phyloP scores from a whole-genome alignment of 2,888 invertebrate genomes.

The Volucella inflata region DNA sequence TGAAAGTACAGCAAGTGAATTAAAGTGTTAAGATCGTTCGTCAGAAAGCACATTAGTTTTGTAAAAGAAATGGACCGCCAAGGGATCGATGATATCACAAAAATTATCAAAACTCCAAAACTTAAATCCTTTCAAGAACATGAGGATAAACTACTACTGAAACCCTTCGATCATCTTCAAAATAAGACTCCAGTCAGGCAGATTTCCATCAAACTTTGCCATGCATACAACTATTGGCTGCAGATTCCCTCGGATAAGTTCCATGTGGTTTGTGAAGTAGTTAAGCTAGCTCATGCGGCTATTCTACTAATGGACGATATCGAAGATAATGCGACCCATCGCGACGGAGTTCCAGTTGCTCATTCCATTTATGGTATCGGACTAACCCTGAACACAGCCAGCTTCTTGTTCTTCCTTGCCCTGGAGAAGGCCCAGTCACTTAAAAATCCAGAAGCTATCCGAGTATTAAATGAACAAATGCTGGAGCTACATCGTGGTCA shows the following conservation, averaged over 20 bases:
- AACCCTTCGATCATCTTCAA: conserved; percentile 95
- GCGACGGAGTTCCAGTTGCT: conserved; percentile 96
- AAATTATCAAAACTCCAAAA: conserved; percentile 84
- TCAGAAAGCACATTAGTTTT: neutral
- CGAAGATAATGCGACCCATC: conserved; percentile 96
- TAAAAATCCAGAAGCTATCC: conserved; percentile 92
- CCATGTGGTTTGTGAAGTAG: conserved; percentile 92
- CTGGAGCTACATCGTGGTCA: conserved; percentile 97
- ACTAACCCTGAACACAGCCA: conserved; percentile 97
- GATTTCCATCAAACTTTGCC: conserved; percentile 92
- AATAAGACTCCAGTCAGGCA: conserved; percentile 96
- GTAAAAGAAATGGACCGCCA: too few species aligned
- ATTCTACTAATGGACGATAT: conserved; percentile 99
- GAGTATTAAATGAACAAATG: conserved; percentile 93
- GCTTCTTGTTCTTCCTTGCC: conserved; percentile 95
- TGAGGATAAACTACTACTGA: conserved; percentile 92
- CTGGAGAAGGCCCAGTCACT: conserved; percentile 92
- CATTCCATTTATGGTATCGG: conserved; percentile 98
- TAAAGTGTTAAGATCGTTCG: too few species aligned
- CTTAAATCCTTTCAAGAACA: conserved; percentile 84
- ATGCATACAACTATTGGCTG: conserved; percentile 98
- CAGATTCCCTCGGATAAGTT: conserved; percentile 94
- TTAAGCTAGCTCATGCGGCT: conserved; percentile 98
- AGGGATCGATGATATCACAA: conserved; percentile 81
- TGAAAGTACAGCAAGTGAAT: too few species aligned